Evolutionary conservation across 1,140 invertebrate genomes (phyloP).

Genomic region (Diplogasteroides magnus): DNA sequence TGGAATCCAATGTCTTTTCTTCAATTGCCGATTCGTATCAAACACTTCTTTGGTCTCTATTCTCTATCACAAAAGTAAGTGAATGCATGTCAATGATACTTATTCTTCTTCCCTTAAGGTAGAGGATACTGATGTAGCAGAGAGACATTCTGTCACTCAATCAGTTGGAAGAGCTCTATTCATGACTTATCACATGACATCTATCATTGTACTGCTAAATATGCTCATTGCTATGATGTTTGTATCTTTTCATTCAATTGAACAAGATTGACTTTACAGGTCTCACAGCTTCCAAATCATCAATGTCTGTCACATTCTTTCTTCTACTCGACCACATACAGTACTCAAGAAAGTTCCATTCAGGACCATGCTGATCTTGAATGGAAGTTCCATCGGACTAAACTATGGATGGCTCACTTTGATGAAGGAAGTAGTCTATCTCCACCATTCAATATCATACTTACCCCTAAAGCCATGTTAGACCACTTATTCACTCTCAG

Average conservation of each 20-base stretch:
- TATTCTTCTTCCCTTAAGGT: slow-evolving; percentile 58
- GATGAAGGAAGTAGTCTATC: slow-evolving; percentile 63
- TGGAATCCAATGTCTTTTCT: slow-evolving; percentile 46
- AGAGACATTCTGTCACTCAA: slow-evolving; percentile 47
- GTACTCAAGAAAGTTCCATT: slow-evolving; percentile 3
- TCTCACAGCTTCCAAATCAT: slow-evolving; percentile 63
- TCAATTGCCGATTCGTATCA: slow-evolving; percentile 60
- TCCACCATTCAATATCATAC: slow-evolving; percentile 63
- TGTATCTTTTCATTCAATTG: background rate
- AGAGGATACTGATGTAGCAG: slow-evolving; percentile 42
- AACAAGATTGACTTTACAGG: background rate
- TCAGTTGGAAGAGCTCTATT: slow-evolving; percentile 45
- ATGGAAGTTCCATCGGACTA: slow-evolving; percentile 64
- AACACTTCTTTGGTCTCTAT: slow-evolving; percentile 63
- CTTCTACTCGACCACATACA: slow-evolving; percentile 5
- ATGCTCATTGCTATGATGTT: slow-evolving; percentile 66
- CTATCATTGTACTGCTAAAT: slow-evolving; percentile 65
- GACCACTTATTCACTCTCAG: background rate
- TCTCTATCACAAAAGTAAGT: slow-evolving; percentile 59
- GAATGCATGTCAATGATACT: slow-evolving; percentile 58
- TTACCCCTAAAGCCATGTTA: slow-evolving; percentile 60
- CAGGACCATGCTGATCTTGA: slow-evolving; percentile 64
- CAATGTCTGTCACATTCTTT: slow-evolving; percentile 55
- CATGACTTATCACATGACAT: slow-evolving; percentile 55
- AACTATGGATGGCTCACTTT: slow-evolving; percentile 65